Evolutionary conservation across 2,797 vertebrate genomes (phyloP), one percentile per base, ranked within the genome.

Genomic region (Sebastes umbrosus): DNA sequence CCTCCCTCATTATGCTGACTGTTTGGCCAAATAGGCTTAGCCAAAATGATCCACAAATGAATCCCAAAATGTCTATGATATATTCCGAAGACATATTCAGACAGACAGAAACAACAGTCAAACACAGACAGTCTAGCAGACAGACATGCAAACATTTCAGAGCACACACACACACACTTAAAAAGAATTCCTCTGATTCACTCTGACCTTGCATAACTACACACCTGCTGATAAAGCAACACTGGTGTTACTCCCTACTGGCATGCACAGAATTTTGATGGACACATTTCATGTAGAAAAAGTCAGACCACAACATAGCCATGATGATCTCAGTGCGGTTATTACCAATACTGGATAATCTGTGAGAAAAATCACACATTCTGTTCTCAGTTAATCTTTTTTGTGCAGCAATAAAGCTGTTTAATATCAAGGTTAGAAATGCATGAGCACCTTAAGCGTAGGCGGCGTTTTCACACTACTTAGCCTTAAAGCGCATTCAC

Each of bases 191-290:
- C 73, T 89, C 74, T 36, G 32, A 83, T 87, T 88, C 83, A 81
- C 29, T 76, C 74, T 82, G 85, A 84, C 88, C 86, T 90, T 84
- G 84, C 64, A 80, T 69, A 87, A 75, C 72, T 58, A 57, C 81
- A 88, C 80, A 92, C 85, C 86, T 87, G 85, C 79, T 80, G 88
- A 90, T 86, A 80, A 84, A 74, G 72, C 59, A 83, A 24, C 64
- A 16, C 43, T 64, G 27, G 34, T 18, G 13, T 72, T 39, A 18
- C 54, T 80, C 66, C 46, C 25, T 73, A 22, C 24, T 32, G 77
- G 36, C 73, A 79, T 76, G 75, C 46, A 46, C 14, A 74, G 32
- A 73, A 66, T 64, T 39, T 75, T 62, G 20, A 54, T 74, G 54
- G 52, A 72, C 25, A 71, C 22, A 52, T 62, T 63, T 29, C 29